Evolutionary conservation across 1,140 invertebrate species (phyloP), one percentile per base, ranked within the genome.

Genomic region (Oscheius sp.): DNA sequence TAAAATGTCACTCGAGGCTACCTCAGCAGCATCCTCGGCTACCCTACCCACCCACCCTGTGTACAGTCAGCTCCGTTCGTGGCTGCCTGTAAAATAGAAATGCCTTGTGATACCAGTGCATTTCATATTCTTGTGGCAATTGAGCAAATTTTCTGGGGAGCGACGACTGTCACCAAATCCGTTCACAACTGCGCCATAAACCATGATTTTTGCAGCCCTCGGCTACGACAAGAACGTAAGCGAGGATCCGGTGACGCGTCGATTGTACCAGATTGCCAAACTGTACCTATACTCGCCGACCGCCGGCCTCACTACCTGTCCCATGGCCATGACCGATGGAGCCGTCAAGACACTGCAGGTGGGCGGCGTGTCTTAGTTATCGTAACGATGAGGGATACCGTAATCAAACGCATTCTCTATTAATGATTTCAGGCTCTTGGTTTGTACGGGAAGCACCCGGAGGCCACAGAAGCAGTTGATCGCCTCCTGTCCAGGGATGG

Each of bases 321-420:
- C 89, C 13, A 78, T 90, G 34, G 89, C 89, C 20, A 90, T 90
- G 89, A 90, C 89, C 38, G 89, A 89, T 83, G 89, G 89, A 67
- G 89, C 89, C 34, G 88, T 88, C 15, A 88, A 87, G 79, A 87
- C 87, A 18, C 81, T 89, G 45, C 83, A 87, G 78, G 87, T 86
- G 31, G 28, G n/a, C n/a, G n/a, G n/a, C 26, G 26, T 13, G 62
- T 69, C 31, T 2, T 64, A 15, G n/a, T 64, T 38, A 20, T 29
- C 13, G 26, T 36, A 1, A 36, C 15, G 13, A 64, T n/a, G n/a
- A n/a, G n/a, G n/a, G n/a, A n/a, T n/a, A n/a, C n/a, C n/a, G n/a
- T n/a, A n/a, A n/a, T n/a, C n/a, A n/a, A n/a, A n/a, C n/a, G n/a
- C n/a, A n/a, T n/a, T n/a, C 2, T 20, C 28, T 15, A 0, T 15